phyloP scores from a whole-genome alignment of 2,797 vertebrate genomes.

The Dipus sagitta region DNA sequence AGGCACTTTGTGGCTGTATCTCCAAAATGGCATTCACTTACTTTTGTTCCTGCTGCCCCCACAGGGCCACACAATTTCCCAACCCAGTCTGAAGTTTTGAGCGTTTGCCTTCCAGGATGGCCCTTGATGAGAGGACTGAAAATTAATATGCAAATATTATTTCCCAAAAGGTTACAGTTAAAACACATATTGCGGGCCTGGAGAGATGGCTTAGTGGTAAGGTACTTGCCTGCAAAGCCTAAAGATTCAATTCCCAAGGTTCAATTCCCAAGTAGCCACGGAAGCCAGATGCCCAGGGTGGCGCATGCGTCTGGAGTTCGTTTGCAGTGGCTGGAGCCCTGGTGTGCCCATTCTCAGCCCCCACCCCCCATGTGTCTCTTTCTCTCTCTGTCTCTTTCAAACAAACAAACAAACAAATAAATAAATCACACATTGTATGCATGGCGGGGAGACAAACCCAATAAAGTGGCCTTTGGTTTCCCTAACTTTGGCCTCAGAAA shows the following conservation, averaged over 20 bases:
- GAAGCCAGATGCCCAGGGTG: too few relatives aligned
- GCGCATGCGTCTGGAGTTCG: too few relatives aligned
- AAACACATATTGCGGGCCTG: background rate
- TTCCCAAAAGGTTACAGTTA: constrained; percentile 16
- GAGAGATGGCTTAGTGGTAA: too few relatives aligned
- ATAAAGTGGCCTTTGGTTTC: background rate
- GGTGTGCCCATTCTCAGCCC: too few relatives aligned
- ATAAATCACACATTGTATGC: background rate
- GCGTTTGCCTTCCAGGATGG: background rate
- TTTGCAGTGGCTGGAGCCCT: too few relatives aligned
- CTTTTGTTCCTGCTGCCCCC: background rate
- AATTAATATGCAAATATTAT: background rate
- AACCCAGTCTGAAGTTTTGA: background rate
- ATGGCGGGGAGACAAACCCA: background rate
- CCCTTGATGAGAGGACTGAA: background rate
- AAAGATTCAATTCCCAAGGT: too few relatives aligned
- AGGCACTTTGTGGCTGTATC: background rate
- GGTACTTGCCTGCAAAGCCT: too few relatives aligned
- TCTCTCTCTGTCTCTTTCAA: too few relatives aligned
- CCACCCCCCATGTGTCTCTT: too few relatives aligned
- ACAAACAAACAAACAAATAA: too few relatives aligned
- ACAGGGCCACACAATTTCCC: background rate
- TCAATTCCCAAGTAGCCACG: too few relatives aligned
- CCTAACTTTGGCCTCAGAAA: background rate
- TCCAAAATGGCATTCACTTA: background rate